A percentile compares a stretch with the other conserved stretches of the same genome.
phyloP scores from a whole-genome alignment of 2,888 invertebrate species.

The Syrista parreyssii region DNA sequence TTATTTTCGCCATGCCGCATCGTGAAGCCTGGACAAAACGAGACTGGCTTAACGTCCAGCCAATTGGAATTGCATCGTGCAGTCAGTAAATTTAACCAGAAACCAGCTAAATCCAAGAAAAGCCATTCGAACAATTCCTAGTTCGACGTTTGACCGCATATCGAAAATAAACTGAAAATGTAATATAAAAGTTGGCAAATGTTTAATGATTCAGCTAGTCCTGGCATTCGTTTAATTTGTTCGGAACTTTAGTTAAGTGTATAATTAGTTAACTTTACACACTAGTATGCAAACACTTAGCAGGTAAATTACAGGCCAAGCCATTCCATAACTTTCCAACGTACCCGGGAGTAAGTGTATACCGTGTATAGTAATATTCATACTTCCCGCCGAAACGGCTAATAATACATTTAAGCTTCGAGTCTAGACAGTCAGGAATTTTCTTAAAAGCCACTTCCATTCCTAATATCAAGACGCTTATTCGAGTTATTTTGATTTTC shows the following conservation, averaged over 20 bases:
- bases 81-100: not conserved
- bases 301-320: constrained; percentile 57
- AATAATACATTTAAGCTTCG: constrained; percentile 36
- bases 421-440: constrained; percentile 13
- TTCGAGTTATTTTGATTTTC: not conserved
- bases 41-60: not conserved
- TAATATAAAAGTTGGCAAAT: constrained; percentile 41
- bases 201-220: constrained; percentile 43
- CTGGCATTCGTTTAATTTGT: constrained; percentile 53
- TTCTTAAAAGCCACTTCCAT: not conserved
- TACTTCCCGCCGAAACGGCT: constrained; percentile 31
- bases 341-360: constrained; percentile 36
- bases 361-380: constrained; percentile 38
- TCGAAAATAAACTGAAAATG: constrained; percentile 16
- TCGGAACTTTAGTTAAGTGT: constrained; percentile 53
- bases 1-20: not conserved
- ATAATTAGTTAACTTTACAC: constrained; percentile 59
- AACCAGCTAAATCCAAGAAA: not conserved
- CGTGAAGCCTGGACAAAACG: not conserved
- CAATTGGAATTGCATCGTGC: not conserved
- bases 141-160: not conserved
- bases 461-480: not conserved
- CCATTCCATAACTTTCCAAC: constrained; percentile 55
- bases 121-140: not conserved
- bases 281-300: constrained; percentile 56